Evolutionary conservation across 2,888 invertebrate species (phyloP), one percentile per base, ranked within the genome.

Genomic region (Pterobdella sp.): DNA sequence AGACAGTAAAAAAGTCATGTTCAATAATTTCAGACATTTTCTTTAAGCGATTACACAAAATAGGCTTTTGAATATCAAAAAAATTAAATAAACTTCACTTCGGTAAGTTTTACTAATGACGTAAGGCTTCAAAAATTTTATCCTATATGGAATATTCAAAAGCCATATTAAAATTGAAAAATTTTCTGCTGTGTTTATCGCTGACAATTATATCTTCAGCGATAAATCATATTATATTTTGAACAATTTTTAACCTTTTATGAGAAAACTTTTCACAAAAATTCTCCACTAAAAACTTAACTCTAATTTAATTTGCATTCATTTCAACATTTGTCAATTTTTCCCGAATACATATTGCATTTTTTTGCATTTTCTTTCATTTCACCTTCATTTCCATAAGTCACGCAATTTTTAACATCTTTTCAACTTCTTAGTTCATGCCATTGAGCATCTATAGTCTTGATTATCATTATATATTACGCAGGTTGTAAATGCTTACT

Each of bases 401-500:
- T 14, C 65, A 34, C 31, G 35, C 3, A 18, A 34, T 31, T 34
- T 32, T 3, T 14, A 65, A 22, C 4, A 14, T 29, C 35, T 29
- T 65, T 65, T 65, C 65, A 65, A 29, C 14, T 14, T 65, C 32
- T 31, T 65, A 34, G 26, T 35, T 31, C 32, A 65, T 56, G 26
- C 60, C n/a, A 56, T 56, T 56, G 60, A 56, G 26, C 60, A 65
- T 65, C 14, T 31, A 65, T 65, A 22, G 18, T 18, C 32, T 22
- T 7, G 35, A 29, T n/a, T 65, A 32, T 49, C 52, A 49, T 49
- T 18, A 18, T 49, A 49, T 18, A n/a, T 49, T 18, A 49, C 52
- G 10, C 32, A 71, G 71, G 36, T 0, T 71, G 71, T 37, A 56
- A 63, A 35, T 71, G 71, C 52, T 37, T 63, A 29, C 56, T 71